phyloP scores from a whole-genome alignment of 2,797 vertebrate genomes.

The Ispidina picta region DNA sequence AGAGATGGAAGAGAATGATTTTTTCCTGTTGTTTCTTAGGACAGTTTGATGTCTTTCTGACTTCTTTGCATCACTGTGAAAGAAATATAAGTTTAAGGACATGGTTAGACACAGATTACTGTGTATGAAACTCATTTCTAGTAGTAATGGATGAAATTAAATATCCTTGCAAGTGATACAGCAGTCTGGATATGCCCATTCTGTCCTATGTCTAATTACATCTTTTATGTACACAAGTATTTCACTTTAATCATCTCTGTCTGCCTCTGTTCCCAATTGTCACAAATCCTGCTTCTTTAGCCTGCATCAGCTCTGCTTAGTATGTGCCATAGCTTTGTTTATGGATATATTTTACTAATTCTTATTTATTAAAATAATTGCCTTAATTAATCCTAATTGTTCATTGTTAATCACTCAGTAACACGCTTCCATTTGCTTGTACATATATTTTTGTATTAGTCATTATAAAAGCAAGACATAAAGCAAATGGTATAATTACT shows the following conservation, averaged over 20 bases:
- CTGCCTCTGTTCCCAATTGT: background rate
- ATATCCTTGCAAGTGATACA: background rate
- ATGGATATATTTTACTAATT: constrained; percentile 69
- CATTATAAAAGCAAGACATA: constrained; percentile 76
- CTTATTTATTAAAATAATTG: constrained; percentile 82
- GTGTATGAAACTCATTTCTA: background rate
- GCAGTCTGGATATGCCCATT: constrained; percentile 6
- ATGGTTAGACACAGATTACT: background rate
- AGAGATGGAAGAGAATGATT: background rate
- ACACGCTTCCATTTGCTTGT: constrained; percentile 74
- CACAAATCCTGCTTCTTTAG: constrained; percentile 10
- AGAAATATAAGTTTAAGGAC: background rate
- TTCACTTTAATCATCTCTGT: constrained; percentile 51
- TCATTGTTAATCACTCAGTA: constrained; percentile 73
- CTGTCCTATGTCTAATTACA: background rate
- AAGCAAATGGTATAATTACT: constrained; percentile 79
- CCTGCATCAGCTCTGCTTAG: constrained; percentile 18
- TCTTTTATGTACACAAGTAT: constrained; percentile 29
- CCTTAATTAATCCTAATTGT: constrained; percentile 78
- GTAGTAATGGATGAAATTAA: background rate
- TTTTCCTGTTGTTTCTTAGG: background rate
- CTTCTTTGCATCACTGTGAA: background rate
- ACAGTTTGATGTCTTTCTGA: background rate
- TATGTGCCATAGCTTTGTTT: constrained; percentile 62
- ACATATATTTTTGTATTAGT: constrained; percentile 72